Percentiles rank a stretch among this genome's conserved stretches.
These are phyloP conservation scores for Selenia dentaria DNA, from an alignment of 2,888 invertebrate genomes.

Conservation along the genomic window DNA sequence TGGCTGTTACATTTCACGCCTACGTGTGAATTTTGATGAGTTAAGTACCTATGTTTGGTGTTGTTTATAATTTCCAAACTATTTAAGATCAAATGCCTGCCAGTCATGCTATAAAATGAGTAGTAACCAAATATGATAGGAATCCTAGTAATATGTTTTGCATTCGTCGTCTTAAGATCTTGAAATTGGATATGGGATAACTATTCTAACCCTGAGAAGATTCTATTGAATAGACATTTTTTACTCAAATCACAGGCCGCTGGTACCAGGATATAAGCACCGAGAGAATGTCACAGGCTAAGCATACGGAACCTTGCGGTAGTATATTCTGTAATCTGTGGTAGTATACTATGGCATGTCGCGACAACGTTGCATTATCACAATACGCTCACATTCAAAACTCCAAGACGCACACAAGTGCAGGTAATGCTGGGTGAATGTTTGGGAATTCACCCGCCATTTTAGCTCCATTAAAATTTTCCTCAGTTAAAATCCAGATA, in stretches of 20 bases:
- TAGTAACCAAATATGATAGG: too few relatives aligned
- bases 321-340: too few relatives aligned
- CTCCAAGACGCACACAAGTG: slow-evolving; percentile 43
- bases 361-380: slow-evolving; percentile 52
- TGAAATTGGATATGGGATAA: too few relatives aligned
- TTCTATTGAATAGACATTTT: too few relatives aligned
- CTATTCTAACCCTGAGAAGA: too few relatives aligned
- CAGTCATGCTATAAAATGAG: too few relatives aligned
- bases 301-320: slow-evolving; percentile 60
- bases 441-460: slow-evolving; percentile 59
- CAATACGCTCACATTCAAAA: slow-evolving; percentile 50
- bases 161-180: too few relatives aligned
- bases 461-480: slow-evolving; percentile 35
- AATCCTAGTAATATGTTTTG: too few relatives aligned
- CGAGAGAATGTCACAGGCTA: slow-evolving; percentile 59
- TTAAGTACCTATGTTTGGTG: too few relatives aligned
- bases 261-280: slow-evolving; percentile 60
- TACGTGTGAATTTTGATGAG: slow-evolving; percentile 14
- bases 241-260: not conserved
- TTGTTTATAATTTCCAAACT: too few relatives aligned
- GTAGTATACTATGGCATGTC: slow-evolving; percentile 50
- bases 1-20: slow-evolving; percentile 13
- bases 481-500: too few relatives aligned
- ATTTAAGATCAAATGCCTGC: too few relatives aligned
- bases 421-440: slow-evolving; percentile 46